Evolutionary conservation across 2,888 invertebrate genomes (phyloP).

Genomic region (Cistogaster globosa): DNA sequence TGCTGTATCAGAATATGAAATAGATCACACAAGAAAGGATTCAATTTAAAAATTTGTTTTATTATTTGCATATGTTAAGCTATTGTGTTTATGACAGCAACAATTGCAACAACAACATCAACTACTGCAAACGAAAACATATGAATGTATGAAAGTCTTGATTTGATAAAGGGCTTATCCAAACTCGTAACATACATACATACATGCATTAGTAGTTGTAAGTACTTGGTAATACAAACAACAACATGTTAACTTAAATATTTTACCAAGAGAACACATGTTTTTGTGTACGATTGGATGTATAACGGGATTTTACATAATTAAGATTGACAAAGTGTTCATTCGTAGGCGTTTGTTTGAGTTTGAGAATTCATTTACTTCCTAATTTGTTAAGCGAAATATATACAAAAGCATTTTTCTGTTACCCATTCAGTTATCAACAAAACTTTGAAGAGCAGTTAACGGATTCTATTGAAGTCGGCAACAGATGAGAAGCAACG

Average conservation of each 20-base stretch:
- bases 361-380: slow-evolving; percentile 20
- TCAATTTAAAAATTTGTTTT: slow-evolving; percentile 8
- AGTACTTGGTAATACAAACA: slow-evolving; percentile 13
- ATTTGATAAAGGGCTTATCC: slow-evolving; percentile 3
- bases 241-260: slow-evolving; percentile 17
- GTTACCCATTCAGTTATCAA: slow-evolving; percentile 20
- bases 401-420: slow-evolving; percentile 24
- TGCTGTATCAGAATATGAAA: slow-evolving; percentile 4
- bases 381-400: slow-evolving; percentile 13
- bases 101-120: background rate
- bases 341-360: slow-evolving; percentile 56
- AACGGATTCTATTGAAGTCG: slow-evolving; percentile 7
- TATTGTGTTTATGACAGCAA: slow-evolving; percentile 13
- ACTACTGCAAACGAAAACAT: background rate
- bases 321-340: slow-evolving; percentile 72
- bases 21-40: slow-evolving; percentile 2
- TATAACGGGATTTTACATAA: slow-evolving; percentile 46
- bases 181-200: background rate
- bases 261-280: background rate
- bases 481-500: too few relatives aligned
- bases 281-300: slow-evolving; percentile 22
- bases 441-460: slow-evolving; percentile 16
- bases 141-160: background rate
- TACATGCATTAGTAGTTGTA: background rate
- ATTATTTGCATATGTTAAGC: slow-evolving; percentile 20